phyloP scores from a whole-genome alignment of 2,797 vertebrate genomes.

The Myripristis murdjan region DNA sequence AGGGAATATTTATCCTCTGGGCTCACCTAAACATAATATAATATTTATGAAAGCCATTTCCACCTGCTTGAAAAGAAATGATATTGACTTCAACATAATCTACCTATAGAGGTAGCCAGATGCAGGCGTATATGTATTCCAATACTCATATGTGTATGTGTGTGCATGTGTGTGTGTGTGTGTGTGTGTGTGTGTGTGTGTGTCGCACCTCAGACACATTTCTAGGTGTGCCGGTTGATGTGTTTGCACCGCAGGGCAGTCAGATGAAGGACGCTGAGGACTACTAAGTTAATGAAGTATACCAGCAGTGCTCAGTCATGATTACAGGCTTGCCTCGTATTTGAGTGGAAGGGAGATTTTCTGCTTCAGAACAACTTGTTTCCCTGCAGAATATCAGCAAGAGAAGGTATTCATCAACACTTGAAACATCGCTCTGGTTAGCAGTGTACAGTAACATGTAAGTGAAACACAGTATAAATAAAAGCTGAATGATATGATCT shows the following conservation, averaged over 20 bases:
- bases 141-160: constrained; percentile 1
- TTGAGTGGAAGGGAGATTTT: not conserved
- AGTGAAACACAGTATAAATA: too few relatives aligned
- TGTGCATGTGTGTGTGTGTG: not conserved
- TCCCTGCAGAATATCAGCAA: not conserved
- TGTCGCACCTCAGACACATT: constrained; percentile 6
- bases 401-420: not conserved
- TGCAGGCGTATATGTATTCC: not conserved
- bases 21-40: constrained; percentile 56
- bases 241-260: not conserved
- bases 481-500: too few relatives aligned
- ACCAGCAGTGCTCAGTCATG: not conserved
- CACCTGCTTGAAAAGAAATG: constrained; percentile 55
- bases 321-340: not conserved
- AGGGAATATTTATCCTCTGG: constrained; percentile 33
- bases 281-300: not conserved
- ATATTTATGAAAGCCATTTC: constrained; percentile 74
- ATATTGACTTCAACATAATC: constrained; percentile 46
- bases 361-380: not conserved
- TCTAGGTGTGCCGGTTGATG: constrained; percentile 7
- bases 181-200: not conserved
- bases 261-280: not conserved
- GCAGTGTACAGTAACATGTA: too few relatives aligned
- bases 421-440: too few relatives aligned
- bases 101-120: constrained; percentile 28